These are phyloP conservation scores for Tortrix viridana DNA, from an alignment of 2,888 invertebrate genomes.

Conservation along the genomic window DNA sequence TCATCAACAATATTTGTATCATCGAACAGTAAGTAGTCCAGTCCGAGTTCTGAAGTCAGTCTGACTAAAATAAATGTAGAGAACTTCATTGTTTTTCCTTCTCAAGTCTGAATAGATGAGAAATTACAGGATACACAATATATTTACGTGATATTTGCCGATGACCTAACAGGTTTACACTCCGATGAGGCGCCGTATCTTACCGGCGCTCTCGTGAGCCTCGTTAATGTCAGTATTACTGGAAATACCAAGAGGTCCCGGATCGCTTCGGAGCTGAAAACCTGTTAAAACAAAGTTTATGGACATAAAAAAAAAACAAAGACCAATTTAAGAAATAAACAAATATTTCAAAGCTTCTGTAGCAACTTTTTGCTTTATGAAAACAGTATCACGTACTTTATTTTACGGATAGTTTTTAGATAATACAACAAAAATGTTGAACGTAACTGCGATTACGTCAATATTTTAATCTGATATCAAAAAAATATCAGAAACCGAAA, in stretches of 20 bases:
- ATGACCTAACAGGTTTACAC: not conserved
- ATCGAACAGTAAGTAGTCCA: constrained; percentile 24
- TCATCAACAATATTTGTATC: constrained; percentile 20
- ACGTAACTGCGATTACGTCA: constrained; percentile 6
- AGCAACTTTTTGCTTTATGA: no score
- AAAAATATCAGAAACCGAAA: constrained; percentile 38
- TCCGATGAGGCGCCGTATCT: no score
- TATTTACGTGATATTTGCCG: not conserved
- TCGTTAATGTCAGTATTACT: no score
- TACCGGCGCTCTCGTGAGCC: no score
- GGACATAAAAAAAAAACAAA: no score
- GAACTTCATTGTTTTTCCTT: constrained; percentile 69
- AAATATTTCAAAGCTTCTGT: no score
- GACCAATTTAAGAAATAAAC: no score
- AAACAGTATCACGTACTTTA: no score
- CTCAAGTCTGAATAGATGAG: constrained; percentile 43
- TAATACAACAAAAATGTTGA: not conserved
- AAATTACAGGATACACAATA: not conserved
- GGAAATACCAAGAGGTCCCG: no score
- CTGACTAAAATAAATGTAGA: constrained; percentile 31
- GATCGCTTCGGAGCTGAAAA: no score
- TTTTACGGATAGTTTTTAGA: no score
- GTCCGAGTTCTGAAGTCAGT: constrained; percentile 32
- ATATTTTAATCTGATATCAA: not conserved
- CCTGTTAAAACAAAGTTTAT: no score